Percentiles rank a stretch among this genome's conserved stretches.
Conservation (phyloP, 2,113 vertebrate genomes). For the Callaeas wilsoni region DNA sequence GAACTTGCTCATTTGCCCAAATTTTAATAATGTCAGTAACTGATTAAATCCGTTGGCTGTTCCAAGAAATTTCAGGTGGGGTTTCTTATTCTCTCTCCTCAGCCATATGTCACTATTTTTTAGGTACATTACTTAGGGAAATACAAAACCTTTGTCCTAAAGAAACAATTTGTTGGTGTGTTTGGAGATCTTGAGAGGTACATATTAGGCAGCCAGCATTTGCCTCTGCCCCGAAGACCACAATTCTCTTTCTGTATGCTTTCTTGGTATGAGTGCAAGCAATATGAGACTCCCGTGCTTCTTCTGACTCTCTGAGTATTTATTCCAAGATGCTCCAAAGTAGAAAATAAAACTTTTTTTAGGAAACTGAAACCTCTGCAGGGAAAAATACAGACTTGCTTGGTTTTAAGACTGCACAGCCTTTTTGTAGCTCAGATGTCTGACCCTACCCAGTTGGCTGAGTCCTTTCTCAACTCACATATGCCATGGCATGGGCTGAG, state of each 20-base stretch:
- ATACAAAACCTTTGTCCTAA: background rate
- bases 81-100: background rate
- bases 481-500: background rate
- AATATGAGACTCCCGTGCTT: background rate
- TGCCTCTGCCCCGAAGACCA: background rate
- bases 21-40: background rate
- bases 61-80: background rate
- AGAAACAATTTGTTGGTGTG: background rate
- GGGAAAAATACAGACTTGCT: background rate
- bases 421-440: background rate
- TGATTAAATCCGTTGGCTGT: background rate
- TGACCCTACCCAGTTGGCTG: background rate
- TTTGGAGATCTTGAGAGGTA: background rate
- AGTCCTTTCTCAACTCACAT: background rate
- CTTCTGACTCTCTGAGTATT: background rate
- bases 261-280: background rate
- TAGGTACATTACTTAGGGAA: background rate
- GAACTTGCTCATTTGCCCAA: background rate
- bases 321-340: background rate
- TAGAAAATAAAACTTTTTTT: background rate
- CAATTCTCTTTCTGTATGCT: background rate
- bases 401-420: background rate
- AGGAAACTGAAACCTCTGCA: background rate
- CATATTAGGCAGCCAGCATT: background rate
- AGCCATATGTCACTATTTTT: background rate